phyloP scores from a whole-genome alignment of 1,140 invertebrate genomes.

The Araneus ventricosus region DNA sequence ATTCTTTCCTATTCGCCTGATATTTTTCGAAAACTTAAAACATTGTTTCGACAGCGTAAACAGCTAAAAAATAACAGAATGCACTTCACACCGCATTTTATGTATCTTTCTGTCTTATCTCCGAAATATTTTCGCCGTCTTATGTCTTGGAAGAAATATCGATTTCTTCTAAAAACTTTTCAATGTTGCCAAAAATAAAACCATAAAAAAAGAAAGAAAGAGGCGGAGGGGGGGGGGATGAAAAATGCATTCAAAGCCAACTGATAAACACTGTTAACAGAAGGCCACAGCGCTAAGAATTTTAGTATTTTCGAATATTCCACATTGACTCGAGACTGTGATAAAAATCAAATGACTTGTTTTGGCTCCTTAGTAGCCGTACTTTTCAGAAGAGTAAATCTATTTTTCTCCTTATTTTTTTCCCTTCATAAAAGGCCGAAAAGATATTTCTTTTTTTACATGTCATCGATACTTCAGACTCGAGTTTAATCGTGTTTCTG shows the following conservation, averaged over 20 bases:
- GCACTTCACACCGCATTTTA: conserved; percentile 56
- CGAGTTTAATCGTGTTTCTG: conserved; percentile 14
- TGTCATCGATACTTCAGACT: conserved; percentile 10
- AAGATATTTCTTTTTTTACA: conserved; percentile 3
- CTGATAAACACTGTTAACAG: conserved; percentile 52
- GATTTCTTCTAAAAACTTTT: conserved; percentile 67
- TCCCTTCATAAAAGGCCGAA: neutral
- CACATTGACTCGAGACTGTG: neutral
- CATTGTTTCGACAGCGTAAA: conserved; percentile 50
- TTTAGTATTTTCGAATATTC: conserved; percentile 67
- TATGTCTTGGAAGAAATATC: conserved; percentile 57
- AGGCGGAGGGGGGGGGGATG: neutral
- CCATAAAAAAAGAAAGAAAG: neutral
- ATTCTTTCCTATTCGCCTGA: conserved; percentile 4
- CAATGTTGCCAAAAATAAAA: conserved; percentile 56
- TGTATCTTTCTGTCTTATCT: conserved; percentile 56
- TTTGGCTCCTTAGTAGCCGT: neutral
- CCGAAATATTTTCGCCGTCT: conserved; percentile 43
- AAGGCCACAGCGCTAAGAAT: conserved; percentile 38
- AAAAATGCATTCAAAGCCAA: conserved; percentile 48
- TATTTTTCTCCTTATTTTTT: neutral
- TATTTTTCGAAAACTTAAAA: conserved; percentile 46
- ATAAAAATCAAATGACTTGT: conserved; percentile 66
- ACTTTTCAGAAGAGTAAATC: neutral
- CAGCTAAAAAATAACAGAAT: conserved; percentile 47